Percentiles rank a stretch among this genome's conserved stretches.
Evolutionary conservation across 1,140 invertebrate genomes (phyloP).

Genomic region (Drosophila kepulauana): DNA sequence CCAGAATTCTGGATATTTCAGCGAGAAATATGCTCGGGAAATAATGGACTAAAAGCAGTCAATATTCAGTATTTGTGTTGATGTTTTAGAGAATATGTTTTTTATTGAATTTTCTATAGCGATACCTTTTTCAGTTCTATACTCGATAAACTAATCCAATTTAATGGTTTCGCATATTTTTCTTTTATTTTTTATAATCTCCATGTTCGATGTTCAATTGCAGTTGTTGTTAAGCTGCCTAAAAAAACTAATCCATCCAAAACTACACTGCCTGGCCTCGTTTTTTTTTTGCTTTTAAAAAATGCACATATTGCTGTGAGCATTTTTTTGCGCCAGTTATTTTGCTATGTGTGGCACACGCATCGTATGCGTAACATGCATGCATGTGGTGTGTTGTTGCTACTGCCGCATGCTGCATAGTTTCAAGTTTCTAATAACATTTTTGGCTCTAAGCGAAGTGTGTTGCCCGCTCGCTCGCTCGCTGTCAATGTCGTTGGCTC

Average conservation of each 20-base stretch:
- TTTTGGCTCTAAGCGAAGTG: slow-evolving; percentile 42
- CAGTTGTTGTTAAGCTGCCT: neutral
- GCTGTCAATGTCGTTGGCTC: slow-evolving; percentile 24
- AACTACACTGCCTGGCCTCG: neutral
- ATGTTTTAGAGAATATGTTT: too few species aligned
- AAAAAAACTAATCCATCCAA: slow-evolving; percentile 1
- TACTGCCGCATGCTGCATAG: slow-evolving; percentile 7
- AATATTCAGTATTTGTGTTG: too few species aligned
- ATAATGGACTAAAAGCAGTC: too few species aligned
- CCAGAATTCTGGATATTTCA: too few species aligned
- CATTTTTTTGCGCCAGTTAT: slow-evolving; percentile 31
- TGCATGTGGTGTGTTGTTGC: neutral
- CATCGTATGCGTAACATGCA: slow-evolving; percentile 55
- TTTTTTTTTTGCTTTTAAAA: neutral
- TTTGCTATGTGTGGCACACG: slow-evolving; percentile 36
- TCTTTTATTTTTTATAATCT: too few species aligned
- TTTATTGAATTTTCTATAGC: too few species aligned
- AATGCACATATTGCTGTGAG: slow-evolving; percentile 2
- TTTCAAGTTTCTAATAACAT: slow-evolving; percentile 52
- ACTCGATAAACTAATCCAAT: too few species aligned
- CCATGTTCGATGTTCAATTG: too few species aligned
- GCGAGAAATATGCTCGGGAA: too few species aligned
- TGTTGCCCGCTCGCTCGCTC: slow-evolving; percentile 17
- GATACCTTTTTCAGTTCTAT: too few species aligned
- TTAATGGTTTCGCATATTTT: too few species aligned